Evolutionary conservation across 2,113 vertebrate genomes (phyloP), one percentile per base, ranked within the genome.

Genomic region (Albula glossodonta): DNA sequence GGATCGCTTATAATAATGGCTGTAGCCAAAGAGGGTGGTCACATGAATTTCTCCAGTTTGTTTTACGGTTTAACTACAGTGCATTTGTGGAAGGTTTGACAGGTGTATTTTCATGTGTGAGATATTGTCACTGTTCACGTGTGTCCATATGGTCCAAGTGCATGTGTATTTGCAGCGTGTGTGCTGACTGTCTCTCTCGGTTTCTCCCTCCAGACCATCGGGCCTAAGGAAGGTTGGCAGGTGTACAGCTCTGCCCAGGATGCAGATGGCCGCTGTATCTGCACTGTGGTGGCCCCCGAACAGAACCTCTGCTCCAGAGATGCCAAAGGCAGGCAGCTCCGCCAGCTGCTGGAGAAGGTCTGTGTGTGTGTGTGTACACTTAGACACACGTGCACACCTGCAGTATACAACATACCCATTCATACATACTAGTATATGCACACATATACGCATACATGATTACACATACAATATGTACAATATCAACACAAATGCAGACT

Each of bases 201-300:
- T 41, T 41, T 17, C 41, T 79, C 48, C 79, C 57, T 22, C 13
- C 84, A 85, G 84, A 85, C 84, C 48, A 31, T 85, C n/a, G 95
- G 97, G 41, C 96, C 97, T 19, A 97, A 98, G 90, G 98, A 99
- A 90, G 97, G 97, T 51, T 99, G 98, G 98, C 98, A 99, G 92
- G 97, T 99, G 66, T 99, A 98, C 89, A 98, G 98, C 86, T 98
- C 97, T 0, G 97, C 97, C 0, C 98, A 99, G 25, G 98, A 99
- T 87, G 97, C 97, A 0, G 97, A 99, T 4, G 98, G 98, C 77
- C 94, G 97, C 31, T 99, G 98, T 86, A 97, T 99, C 86, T 99
- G 98, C 90, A 98, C 97, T 0, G 98, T 99, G 87, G 97, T 99
- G 51, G 97, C 98, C 41, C 98, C 98, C 0, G 97, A 97, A 63